phyloP scores from a whole-genome alignment of 2,797 vertebrate genomes.

The Aphelocoma californica region DNA sequence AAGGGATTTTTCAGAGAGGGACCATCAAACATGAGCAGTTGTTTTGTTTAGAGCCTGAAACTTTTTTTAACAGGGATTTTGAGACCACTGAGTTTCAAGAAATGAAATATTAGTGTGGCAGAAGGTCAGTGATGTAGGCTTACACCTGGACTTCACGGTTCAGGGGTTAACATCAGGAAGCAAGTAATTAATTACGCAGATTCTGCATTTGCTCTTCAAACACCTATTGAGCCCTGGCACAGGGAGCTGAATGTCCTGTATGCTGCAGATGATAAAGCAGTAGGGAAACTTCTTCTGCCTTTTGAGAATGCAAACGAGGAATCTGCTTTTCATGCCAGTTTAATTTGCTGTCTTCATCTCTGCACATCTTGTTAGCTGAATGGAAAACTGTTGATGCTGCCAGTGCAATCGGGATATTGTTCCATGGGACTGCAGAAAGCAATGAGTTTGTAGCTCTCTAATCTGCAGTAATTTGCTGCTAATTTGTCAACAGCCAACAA shows the following conservation, averaged over 20 bases:
- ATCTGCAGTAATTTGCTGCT: conserved; percentile 31
- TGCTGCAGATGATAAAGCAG: neutral
- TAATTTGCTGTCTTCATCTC: conserved; percentile 38
- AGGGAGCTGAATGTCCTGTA: neutral
- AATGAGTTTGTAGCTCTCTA: neutral
- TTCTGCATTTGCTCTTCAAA: neutral
- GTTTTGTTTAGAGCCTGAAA: neutral
- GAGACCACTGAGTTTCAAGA: neutral
- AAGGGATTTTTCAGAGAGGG: neutral
- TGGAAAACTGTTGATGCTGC: conserved; percentile 25
- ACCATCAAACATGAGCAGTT: neutral
- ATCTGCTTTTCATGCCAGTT: neutral
- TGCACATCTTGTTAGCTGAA: conserved; percentile 11
- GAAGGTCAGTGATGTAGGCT: neutral
- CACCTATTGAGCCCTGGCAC: neutral
- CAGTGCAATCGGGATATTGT: conserved; percentile 24
- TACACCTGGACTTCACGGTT: neutral
- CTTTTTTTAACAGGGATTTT: neutral
- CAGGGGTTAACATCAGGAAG: neutral
- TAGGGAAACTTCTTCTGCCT: neutral
- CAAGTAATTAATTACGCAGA: neutral
- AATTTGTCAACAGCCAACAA: conserved; percentile 43
- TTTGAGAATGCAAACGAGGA: conserved; percentile 21
- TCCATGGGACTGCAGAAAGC: neutral
- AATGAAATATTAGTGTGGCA: neutral